These are phyloP conservation scores for Dolichomitus sp. DNA, from an alignment of 2,888 invertebrate genomes.

Conservation along the genomic window DNA sequence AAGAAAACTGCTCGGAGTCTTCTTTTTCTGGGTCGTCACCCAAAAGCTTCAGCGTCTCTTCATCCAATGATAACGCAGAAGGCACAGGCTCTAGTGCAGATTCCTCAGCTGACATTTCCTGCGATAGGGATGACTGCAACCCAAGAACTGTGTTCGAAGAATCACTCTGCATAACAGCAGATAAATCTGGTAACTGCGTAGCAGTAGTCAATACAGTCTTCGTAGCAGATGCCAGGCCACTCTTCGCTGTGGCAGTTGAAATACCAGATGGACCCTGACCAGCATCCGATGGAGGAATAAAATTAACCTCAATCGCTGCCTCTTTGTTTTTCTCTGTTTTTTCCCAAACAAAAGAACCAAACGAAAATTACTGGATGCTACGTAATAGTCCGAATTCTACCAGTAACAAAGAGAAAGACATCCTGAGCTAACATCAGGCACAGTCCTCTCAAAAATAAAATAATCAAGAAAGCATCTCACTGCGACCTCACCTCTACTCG, in stretches of 20 bases:
- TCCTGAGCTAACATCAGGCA: constrained; percentile 32
- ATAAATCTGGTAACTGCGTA: not conserved
- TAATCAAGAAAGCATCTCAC: not conserved
- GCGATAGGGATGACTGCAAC: not conserved
- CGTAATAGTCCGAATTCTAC: constrained; percentile 4
- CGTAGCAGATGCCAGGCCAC: too few relatives aligned
- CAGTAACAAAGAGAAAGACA: constrained; percentile 20
- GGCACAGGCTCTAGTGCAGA: not conserved
- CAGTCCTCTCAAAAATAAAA: constrained; percentile 3
- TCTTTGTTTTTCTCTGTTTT: constrained; percentile 1
- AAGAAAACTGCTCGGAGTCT: not conserved
- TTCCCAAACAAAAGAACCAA: constrained; percentile 3
- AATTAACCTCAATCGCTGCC: not conserved
- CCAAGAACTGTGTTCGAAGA: not conserved
- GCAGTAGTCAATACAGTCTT: too few relatives aligned
- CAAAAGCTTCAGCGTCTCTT: constrained; percentile 26
- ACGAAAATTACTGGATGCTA: constrained; percentile 15
- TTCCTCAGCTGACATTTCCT: not conserved
- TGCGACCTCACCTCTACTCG: not conserved
- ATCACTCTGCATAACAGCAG: not conserved
- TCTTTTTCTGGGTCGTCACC: not conserved
- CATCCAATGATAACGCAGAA: not conserved
- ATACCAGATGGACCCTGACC: not conserved
- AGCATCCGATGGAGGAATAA: not conserved
- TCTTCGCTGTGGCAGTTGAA: not conserved